Percentiles rank a stretch among this genome's conserved stretches.
These are phyloP conservation scores for Sebastes steindachneri DNA, from an alignment of 2,797 vertebrate genomes.

Conservation along the genomic window DNA sequence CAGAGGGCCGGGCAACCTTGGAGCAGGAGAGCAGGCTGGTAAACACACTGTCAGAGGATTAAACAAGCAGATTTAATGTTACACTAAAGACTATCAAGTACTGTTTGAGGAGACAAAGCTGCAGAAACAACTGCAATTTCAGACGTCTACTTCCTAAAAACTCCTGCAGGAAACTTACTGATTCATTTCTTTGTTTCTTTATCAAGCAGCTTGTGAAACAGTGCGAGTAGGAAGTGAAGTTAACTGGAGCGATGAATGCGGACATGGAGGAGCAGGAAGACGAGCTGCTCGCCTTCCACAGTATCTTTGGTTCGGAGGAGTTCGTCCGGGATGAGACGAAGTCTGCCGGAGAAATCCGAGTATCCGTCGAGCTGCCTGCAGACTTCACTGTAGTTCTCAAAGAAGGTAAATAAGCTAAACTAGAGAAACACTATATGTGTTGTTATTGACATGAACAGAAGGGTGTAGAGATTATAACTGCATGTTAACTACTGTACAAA, in stretches of 20 bases:
- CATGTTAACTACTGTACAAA: neutral
- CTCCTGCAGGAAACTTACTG: neutral
- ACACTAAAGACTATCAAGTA: neutral
- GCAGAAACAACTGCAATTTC: neutral
- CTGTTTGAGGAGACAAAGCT: neutral
- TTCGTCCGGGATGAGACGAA: conserved; percentile 85
- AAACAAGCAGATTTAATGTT: neutral
- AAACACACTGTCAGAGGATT: accelerated
- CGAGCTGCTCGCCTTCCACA: conserved; percentile 88
- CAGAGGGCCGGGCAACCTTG: neutral
- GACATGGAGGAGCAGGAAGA: conserved; percentile 89
- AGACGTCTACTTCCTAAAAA: neutral
- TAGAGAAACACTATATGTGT: neutral
- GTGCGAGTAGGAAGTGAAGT: neutral
- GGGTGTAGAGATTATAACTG: neutral
- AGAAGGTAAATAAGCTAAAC: conserved; percentile 73
- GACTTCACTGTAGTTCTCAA: conserved; percentile 84
- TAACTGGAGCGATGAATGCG: conserved; percentile 67
- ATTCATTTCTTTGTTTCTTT: accelerated
- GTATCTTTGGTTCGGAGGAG: conserved; percentile 88
- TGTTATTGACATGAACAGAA: neutral
- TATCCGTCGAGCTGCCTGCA: conserved; percentile 83
- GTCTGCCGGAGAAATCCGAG: conserved; percentile 86
- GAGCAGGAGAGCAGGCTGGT: neutral
- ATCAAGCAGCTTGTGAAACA: neutral